Evolutionary conservation across 2,113 vertebrate species (phyloP).

Genomic region (Podarcis muralis): DNA sequence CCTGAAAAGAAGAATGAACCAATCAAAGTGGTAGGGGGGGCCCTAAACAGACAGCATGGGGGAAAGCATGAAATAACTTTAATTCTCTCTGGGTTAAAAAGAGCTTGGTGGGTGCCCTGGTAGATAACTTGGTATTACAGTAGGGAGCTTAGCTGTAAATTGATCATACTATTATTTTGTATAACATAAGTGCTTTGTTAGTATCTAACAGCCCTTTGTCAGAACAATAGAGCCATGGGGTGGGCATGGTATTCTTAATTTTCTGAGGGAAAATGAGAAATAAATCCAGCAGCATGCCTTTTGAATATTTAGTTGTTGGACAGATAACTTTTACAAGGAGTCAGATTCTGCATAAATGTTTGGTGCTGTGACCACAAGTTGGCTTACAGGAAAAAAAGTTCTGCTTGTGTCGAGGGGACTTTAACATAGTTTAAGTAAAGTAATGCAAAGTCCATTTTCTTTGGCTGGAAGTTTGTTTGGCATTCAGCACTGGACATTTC

Average conservation of each 20-base stretch:
- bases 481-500: background rate
- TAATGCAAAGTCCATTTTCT: background rate
- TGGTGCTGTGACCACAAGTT: background rate
- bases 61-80: no score
- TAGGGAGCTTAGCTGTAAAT: background rate
- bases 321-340: no score
- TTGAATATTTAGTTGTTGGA: no score
- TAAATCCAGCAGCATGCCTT: no score
- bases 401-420: background rate
- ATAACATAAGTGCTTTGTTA: background rate
- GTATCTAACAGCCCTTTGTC: background rate
- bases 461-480: background rate
- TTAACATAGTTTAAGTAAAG: background rate
- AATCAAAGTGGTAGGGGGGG: background rate
- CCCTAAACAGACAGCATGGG: background rate
- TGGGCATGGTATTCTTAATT: background rate
- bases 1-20: no score
- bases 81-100: no score
- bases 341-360: no score
- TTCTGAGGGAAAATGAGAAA: no score
- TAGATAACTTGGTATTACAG: no score
- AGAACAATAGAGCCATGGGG: background rate
- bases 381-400: background rate
- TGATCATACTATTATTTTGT: background rate
- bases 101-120: no score